Base-by-base conservation (phyloP, 2,113 vertebrate species). In the Cryptotis parvus region DNA sequence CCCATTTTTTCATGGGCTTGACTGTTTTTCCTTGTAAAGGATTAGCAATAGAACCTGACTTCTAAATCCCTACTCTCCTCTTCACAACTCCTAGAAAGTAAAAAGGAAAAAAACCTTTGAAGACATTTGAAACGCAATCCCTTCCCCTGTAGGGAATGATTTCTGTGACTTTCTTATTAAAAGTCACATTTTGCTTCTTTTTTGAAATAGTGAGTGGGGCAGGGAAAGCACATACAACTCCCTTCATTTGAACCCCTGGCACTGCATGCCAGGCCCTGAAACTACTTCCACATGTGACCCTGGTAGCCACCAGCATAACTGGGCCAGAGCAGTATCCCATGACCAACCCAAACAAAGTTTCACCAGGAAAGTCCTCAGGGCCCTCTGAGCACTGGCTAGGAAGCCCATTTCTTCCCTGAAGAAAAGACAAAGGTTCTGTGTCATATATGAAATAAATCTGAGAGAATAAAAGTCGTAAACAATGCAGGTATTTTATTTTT, bases 121-220 rank as follows among this genome's bases (percentile, higher is more conserved):
- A 61, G 58, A 20, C 20, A 20, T 61, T 45, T 90, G 33, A 74
- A 70, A 89, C 10, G 63, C 27, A 83, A 24, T 65, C 26, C 10
- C 10, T 75, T 26, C 43, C 39, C 66, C 27, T n/a, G 26, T 1
- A 20, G 14, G 22, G 81, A n/a, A 87, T 70, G 35, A 9, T 87
- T n/a, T 78, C 39, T 77, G 24, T 74, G 31, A 45, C 10, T 69
- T 70, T 80, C 91, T 45, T 82, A 45, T 87, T 91, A 49, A 80
- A 89, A 74, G 43, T 31, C n/a, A 75, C 73, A 84, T 12, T 49
- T 81, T 43, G 3, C 22, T 63, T 85, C 61, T 35, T 85, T 89
- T 52, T 72, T 82, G 68, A 91, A 89, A 73, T 12, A 55, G 24
- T 65, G 27, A 61, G 39, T 89, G 45, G 14, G 45, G 45, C 14